Conservation (phyloP, 2,797 vertebrate species). For the Lagocephalus sceleratus region DNA sequence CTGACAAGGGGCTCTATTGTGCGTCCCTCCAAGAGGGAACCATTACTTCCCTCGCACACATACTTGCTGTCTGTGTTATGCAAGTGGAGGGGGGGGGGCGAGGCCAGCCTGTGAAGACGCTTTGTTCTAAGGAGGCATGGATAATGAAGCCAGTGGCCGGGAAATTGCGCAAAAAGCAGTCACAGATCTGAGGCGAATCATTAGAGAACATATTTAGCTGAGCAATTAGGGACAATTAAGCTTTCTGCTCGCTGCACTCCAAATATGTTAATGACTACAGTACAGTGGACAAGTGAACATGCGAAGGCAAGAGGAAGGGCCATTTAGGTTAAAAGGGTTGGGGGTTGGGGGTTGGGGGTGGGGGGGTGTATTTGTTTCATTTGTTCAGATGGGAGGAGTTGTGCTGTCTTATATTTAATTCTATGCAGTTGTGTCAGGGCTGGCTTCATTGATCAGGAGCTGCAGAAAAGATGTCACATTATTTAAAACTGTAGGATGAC, state of each 20-base stretch:
- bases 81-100: conserved; percentile 26
- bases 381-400: conserved; percentile 42
- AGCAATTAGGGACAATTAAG: conserved; percentile 94
- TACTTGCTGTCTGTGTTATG: conserved; percentile 73
- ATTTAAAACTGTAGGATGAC: no score
- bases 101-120: conserved; percentile 79
- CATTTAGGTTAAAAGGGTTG: conserved; percentile 74
- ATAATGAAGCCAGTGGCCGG: conserved; percentile 84
- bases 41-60: conserved; percentile 73
- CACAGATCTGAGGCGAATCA: conserved; percentile 86
- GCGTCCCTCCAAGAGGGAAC: conserved; percentile 66
- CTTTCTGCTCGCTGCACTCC: conserved; percentile 88
- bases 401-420: conserved; percentile 41
- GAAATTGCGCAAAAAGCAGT: conserved; percentile 84
- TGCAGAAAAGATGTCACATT: conserved; percentile 20
- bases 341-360: conserved; percentile 63
- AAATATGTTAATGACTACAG: conserved; percentile 85
- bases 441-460: conserved; percentile 57
- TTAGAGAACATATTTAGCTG: conserved; percentile 88
- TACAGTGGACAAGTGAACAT: conserved; percentile 80
- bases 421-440: conserved; percentile 29
- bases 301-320: conserved; percentile 75
- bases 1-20: conserved; percentile 81
- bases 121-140: conserved; percentile 84
- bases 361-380: conserved; percentile 49